These are phyloP conservation scores for Cyclophora punctaria DNA, from an alignment of 2,888 invertebrate species.

Conservation along the genomic window DNA sequence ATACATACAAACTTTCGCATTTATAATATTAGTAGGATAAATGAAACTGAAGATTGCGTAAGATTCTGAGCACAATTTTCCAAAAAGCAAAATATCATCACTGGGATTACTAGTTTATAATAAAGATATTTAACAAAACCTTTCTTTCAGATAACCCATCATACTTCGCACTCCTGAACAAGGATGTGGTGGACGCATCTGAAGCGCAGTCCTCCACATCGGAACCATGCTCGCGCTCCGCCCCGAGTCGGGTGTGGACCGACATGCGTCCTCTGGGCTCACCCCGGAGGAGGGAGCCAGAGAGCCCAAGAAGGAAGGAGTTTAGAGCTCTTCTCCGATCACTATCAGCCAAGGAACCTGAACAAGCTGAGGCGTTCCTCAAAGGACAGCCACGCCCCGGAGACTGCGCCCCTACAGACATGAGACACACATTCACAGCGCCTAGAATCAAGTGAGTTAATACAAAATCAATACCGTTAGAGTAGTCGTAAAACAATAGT, in stretches of 20 bases:
- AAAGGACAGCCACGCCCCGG: slow-evolving; percentile 81
- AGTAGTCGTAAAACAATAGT: too few relatives aligned
- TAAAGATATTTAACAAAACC: not conserved
- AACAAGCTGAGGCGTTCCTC: slow-evolving; percentile 79
- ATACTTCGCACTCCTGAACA: slow-evolving; percentile 80
- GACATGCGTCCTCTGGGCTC: slow-evolving; percentile 54
- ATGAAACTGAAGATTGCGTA: too few relatives aligned
- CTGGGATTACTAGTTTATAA: not conserved
- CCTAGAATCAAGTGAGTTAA: slow-evolving; percentile 59
- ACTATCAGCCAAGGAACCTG: slow-evolving; percentile 77
- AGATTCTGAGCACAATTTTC: too few relatives aligned
- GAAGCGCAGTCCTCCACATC: slow-evolving; percentile 47
- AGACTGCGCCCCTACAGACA: slow-evolving; percentile 77
- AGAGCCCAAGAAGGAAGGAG: slow-evolving; percentile 66
- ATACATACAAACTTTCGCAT: too few relatives aligned
- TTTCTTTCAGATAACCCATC: slow-evolving; percentile 83
- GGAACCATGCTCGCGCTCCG: slow-evolving; percentile 78
- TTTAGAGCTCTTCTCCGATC: slow-evolving; percentile 78
- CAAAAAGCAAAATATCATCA: too few relatives aligned
- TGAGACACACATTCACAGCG: slow-evolving; percentile 64
- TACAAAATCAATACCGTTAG: too few relatives aligned
- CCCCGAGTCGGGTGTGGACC: slow-evolving; percentile 78
- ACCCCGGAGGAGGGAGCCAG: slow-evolving; percentile 53
- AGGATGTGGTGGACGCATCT: slow-evolving; percentile 52
- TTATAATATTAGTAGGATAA: too few relatives aligned